These are phyloP conservation scores for Pelvicachromis taeniatus DNA, from an alignment of 2,113 vertebrate species.

Conservation along the genomic window DNA sequence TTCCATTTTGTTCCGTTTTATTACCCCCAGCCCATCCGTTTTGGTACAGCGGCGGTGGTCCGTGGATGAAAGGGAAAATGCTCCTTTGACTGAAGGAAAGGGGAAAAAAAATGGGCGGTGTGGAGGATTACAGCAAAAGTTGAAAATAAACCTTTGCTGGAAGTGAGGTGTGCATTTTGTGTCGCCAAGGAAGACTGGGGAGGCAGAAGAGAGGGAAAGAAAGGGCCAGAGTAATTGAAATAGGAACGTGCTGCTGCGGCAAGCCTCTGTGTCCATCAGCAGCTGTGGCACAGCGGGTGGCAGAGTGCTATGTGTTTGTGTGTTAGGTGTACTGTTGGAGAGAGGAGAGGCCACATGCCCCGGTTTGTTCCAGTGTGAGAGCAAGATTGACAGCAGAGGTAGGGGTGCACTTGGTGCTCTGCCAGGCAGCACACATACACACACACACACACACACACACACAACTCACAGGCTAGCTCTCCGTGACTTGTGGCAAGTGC, in stretches of 20 bases:
- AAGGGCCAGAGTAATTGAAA: constrained; percentile 49
- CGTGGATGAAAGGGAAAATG: not conserved
- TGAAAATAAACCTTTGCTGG: constrained; percentile 34
- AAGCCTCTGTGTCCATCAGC: constrained; percentile 39
- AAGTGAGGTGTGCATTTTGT: constrained; percentile 16
- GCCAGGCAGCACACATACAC: not conserved
- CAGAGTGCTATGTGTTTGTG: constrained; percentile 24
- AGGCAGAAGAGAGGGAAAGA: not conserved
- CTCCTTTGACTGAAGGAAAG: not conserved
- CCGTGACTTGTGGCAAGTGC: constrained; percentile 29
- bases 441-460: not conserved
- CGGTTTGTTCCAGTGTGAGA: constrained; percentile 47
- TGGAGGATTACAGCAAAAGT: not conserved
- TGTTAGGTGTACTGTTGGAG: not conserved
- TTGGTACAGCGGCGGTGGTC: not conserved
- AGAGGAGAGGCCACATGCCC: constrained; percentile 35
- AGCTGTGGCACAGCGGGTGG: constrained; percentile 14
- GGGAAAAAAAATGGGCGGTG: not conserved
- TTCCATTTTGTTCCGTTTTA: constrained; percentile 32
- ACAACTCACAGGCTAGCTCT: not conserved
- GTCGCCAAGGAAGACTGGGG: not conserved
- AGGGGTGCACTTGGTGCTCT: constrained; percentile 39
- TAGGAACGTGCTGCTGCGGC: constrained; percentile 22
- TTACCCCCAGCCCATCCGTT: constrained; percentile 12
- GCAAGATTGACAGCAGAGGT: constrained; percentile 53